Evolutionary conservation across 2,797 vertebrate genomes (phyloP).

Genomic region (Discoglossus pictus): DNA sequence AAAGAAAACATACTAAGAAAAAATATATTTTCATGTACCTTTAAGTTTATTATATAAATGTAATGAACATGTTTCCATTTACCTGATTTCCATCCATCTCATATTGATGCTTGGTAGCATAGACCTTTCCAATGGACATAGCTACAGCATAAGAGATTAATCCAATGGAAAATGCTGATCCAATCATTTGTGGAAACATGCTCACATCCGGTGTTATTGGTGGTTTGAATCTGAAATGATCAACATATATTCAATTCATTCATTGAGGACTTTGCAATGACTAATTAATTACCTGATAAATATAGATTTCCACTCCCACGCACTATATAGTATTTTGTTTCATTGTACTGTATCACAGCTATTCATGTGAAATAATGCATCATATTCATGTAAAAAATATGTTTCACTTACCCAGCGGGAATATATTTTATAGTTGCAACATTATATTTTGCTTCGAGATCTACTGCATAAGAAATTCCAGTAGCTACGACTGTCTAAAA

Average conservation of each 20-base stretch:
- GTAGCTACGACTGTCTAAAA: slow-evolving; percentile 81
- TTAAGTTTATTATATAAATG: too few species aligned
- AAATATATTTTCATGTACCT: too few species aligned
- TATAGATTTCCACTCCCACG: too few species aligned
- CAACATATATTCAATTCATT: too few species aligned
- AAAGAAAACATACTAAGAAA: too few species aligned
- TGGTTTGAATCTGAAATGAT: slow-evolving; percentile 75
- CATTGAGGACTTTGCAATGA: too few species aligned
- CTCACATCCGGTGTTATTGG: slow-evolving; percentile 68
- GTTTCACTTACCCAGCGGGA: slow-evolving; percentile 77
- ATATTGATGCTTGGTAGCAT: slow-evolving; percentile 81
- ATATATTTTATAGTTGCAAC: slow-evolving; percentile 78
- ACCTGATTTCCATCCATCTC: slow-evolving; percentile 84
- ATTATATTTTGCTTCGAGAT: slow-evolving; percentile 75
- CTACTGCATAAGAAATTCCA: slow-evolving; percentile 77
- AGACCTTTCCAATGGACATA: slow-evolving; percentile 84
- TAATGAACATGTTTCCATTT: too few species aligned
- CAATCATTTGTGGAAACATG: slow-evolving; percentile 72
- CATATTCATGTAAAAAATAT: neutral
- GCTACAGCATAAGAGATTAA: slow-evolving; percentile 84
- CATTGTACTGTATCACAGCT: too few species aligned
- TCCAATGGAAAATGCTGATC: slow-evolving; percentile 80
- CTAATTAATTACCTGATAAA: neutral
- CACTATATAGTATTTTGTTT: too few species aligned
- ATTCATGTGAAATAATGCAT: too few species aligned